These are phyloP conservation scores for Holacanthella duospinosa DNA, from an alignment of 2,888 invertebrate genomes.

Conservation along the genomic window DNA sequence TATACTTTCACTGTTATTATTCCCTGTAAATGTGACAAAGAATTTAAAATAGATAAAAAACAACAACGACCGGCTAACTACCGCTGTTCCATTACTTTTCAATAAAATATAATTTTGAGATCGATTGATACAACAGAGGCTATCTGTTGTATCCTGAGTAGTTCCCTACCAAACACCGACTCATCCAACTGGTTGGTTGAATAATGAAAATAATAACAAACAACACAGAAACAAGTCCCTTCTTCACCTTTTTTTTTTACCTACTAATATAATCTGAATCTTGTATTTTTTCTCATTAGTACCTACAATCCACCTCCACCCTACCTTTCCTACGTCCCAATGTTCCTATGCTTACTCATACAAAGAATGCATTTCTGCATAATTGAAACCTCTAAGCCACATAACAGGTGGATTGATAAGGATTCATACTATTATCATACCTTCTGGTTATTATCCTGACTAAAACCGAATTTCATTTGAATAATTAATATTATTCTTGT, in stretches of 20 bases:
- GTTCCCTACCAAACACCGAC: neutral
- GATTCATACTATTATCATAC: too few relatives aligned
- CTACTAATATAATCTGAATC: neutral
- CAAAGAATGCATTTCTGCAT: conserved; percentile 1
- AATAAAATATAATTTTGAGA: too few relatives aligned
- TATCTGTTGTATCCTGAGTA: neutral
- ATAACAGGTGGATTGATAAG: too few relatives aligned
- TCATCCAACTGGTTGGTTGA: too few relatives aligned
- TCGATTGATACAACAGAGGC: neutral
- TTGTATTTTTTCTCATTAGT: conserved; percentile 1
- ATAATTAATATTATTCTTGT: neutral
- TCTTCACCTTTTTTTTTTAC: neutral
- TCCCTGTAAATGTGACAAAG: too few relatives aligned
- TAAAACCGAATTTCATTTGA: too few relatives aligned
- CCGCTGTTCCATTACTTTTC: too few relatives aligned
- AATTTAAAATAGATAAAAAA: too few relatives aligned
- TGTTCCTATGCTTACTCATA: neutral
- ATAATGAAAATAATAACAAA: neutral
- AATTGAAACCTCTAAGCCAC: neutral
- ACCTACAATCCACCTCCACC: neutral
- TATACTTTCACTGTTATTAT: too few relatives aligned
- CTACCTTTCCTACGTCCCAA: neutral
- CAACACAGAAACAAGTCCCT: neutral
- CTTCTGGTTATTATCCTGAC: too few relatives aligned
- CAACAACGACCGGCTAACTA: too few relatives aligned